These are phyloP conservation scores for Alaudala cheleensis DNA, from an alignment of 2,113 vertebrate genomes.

Conservation along the genomic window DNA sequence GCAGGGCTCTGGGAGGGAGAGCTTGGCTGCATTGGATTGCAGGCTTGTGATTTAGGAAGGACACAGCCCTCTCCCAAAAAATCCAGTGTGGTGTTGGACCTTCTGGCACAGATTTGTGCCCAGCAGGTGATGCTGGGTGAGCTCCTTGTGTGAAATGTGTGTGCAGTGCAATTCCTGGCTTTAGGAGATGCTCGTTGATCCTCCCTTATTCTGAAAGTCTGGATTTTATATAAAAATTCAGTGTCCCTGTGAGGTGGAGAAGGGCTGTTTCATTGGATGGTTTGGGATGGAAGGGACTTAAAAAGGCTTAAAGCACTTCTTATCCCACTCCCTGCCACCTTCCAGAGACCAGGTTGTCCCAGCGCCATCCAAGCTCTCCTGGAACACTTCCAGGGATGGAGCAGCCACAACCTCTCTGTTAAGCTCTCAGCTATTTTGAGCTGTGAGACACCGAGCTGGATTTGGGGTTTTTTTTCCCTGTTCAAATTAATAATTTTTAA, in stretches of 20 bases:
- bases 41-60: background rate
- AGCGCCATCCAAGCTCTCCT: background rate
- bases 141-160: background rate
- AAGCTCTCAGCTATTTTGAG: background rate
- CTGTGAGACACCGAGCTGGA: background rate
- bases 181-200: accelerated
- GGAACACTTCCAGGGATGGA: background rate
- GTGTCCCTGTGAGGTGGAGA: background rate
- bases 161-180: background rate
- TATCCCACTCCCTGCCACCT: background rate
- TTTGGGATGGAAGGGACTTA: background rate
- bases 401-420: background rate
- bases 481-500: background rate
- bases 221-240: background rate
- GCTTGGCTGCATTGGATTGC: background rate
- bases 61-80: background rate
- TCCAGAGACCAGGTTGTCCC: background rate
- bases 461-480: background rate
- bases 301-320: background rate
- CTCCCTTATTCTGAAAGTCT: background rate
- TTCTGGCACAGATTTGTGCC: background rate
- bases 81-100: background rate
- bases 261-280: background rate
- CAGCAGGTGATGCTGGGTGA: background rate
- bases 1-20: background rate